Evolutionary conservation across 2,113 vertebrate genomes (phyloP).

Genomic region (Vireo altiloquus): DNA sequence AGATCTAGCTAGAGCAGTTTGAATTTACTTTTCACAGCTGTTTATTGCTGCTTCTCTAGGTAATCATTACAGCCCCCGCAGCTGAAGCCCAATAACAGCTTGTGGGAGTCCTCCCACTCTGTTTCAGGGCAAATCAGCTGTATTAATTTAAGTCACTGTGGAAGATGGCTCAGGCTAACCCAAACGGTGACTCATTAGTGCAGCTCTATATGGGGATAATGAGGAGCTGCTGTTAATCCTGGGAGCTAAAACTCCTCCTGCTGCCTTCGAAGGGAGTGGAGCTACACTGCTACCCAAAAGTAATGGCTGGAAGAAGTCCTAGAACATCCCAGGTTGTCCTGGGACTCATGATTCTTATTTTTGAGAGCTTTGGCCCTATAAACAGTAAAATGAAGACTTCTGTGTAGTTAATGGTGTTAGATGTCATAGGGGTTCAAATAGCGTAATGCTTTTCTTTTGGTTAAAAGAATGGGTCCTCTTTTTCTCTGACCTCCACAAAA

Average conservation of each 20-base stretch:
- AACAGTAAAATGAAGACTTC: background rate
- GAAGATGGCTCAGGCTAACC: background rate
- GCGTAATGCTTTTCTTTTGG: background rate
- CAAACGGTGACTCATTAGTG: background rate
- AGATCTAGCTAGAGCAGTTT: constrained; percentile 11
- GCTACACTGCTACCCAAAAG: accelerated
- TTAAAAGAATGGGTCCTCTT: background rate
- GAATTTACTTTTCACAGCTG: constrained; percentile 38
- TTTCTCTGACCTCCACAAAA: background rate
- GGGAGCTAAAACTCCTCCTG: background rate
- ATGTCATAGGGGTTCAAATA: background rate
- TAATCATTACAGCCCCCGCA: background rate
- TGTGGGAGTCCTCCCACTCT: constrained; percentile 1
- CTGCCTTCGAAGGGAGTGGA: background rate
- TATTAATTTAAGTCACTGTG: background rate
- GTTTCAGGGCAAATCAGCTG: background rate
- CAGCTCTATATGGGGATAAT: background rate
- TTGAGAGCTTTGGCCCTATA: background rate
- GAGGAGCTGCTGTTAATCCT: background rate
- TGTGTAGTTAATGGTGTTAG: background rate
- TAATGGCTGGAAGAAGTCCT: background rate
- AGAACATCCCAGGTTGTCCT: background rate
- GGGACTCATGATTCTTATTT: background rate
- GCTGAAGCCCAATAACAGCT: background rate
- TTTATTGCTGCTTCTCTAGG: constrained; percentile 4